Percentiles rank a stretch among this genome's conserved stretches.
Conservation (phyloP, 2,888 invertebrate genomes). For the Dromius quadrimaculatus region DNA sequence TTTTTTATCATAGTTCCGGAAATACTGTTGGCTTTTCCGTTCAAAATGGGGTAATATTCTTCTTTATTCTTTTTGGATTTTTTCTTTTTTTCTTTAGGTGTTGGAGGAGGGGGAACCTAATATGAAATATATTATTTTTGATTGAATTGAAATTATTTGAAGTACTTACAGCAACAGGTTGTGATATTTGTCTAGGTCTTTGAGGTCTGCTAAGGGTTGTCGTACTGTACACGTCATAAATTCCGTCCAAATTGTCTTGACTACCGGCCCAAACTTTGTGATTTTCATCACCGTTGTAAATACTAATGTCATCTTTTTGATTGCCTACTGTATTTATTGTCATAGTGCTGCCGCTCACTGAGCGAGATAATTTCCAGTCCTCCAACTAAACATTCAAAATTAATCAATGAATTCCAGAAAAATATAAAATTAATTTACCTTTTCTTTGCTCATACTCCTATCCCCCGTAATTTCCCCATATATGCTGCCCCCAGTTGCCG, state of each 20-base stretch:
- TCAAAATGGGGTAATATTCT: constrained; percentile 70
- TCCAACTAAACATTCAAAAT: constrained; percentile 65
- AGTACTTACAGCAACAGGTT: constrained; percentile 76
- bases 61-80: constrained; percentile 71
- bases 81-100: constrained; percentile 76
- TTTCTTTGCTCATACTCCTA: constrained; percentile 63
- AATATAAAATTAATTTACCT: constrained; percentile 59
- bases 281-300: constrained; percentile 92
- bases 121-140: neutral
- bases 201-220: constrained; percentile 75
- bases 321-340: constrained; percentile 72
- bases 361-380: constrained; percentile 70
- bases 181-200: constrained; percentile 84
- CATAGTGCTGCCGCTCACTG: constrained; percentile 72
- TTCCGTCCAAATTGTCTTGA: constrained; percentile 78
- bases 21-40: constrained; percentile 66
- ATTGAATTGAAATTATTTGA: neutral
- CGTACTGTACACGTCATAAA: constrained; percentile 76
- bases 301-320: constrained; percentile 82
- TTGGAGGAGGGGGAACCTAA: constrained; percentile 80
- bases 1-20: constrained; percentile 67
- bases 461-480: constrained; percentile 56
- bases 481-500: constrained; percentile 63
- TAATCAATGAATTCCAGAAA: neutral
- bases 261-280: constrained; percentile 94